Evolutionary conservation across 2,113 vertebrate genomes (phyloP).

Genomic region (Solenodon paradoxus): DNA sequence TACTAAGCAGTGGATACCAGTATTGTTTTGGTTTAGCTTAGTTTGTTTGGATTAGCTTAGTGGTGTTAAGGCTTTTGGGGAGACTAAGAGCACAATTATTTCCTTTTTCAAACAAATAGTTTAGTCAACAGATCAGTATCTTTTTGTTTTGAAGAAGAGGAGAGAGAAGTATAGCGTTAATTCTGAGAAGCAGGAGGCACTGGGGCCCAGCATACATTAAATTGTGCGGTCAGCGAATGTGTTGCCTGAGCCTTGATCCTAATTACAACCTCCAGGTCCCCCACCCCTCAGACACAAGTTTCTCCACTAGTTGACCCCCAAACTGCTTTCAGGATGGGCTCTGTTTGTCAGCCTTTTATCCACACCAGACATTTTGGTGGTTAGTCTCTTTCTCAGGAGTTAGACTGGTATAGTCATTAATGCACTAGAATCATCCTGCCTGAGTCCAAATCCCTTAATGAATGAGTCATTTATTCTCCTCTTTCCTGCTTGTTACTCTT

Average conservation of each 20-base stretch:
- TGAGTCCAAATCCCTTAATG: neutral
- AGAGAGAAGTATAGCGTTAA: neutral
- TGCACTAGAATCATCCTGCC: neutral
- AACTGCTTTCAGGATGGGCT: neutral
- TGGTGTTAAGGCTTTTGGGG: neutral
- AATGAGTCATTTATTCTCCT: neutral
- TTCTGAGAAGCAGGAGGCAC: neutral
- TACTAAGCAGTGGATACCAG: neutral
- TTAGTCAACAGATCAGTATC: neutral
- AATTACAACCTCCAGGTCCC: rapidly evolving
- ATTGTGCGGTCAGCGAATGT: neutral
- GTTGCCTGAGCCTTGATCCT: neutral
- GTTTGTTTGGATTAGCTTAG: neutral
- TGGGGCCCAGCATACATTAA: no score
- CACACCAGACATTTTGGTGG: neutral
- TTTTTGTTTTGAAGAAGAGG: neutral
- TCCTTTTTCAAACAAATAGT: neutral
- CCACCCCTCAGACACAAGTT: neutral
- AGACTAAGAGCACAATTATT: neutral
- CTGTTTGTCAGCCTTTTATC: neutral
- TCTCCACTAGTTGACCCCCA: neutral
- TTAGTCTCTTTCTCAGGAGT: neutral
- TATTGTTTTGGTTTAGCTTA: neutral
- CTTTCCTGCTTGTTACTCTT: neutral
- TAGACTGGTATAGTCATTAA: neutral